Conservation (phyloP, 2,888 invertebrate genomes). For the Baronia brevicornis region DNA sequence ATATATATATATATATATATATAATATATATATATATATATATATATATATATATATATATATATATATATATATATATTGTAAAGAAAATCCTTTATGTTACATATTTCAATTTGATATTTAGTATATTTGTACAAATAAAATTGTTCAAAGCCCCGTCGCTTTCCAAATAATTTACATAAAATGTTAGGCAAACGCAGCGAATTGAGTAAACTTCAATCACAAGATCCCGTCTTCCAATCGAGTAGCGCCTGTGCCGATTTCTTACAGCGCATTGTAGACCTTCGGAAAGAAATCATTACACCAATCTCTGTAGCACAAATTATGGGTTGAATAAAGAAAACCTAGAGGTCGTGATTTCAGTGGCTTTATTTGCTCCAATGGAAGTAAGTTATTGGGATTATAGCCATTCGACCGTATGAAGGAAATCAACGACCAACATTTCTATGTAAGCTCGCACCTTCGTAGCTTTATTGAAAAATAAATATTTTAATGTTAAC, state of each 20-base stretch:
- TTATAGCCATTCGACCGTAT: slow-evolving; percentile 35
- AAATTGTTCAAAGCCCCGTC: slow-evolving; percentile 26
- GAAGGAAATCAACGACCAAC: slow-evolving; percentile 33
- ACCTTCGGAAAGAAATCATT: slow-evolving; percentile 17
- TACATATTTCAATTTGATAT: slow-evolving; percentile 1
- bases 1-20: too few relatives aligned
- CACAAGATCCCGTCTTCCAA: slow-evolving; percentile 36
- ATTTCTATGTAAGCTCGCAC: slow-evolving; percentile 29
- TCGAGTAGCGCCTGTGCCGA: slow-evolving; percentile 23
- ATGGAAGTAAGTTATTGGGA: slow-evolving; percentile 35
- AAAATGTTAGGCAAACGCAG: slow-evolving; percentile 54
- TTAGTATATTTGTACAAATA: slow-evolving; percentile 29
- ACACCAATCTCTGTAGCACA: slow-evolving; percentile 15
- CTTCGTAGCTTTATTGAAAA: slow-evolving; percentile 40
- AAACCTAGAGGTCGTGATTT: slow-evolving; percentile 22
- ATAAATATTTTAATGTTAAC: slow-evolving; percentile 55
- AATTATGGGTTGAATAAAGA: slow-evolving; percentile 15
- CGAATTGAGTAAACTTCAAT: slow-evolving; percentile 59
- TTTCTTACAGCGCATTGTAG: slow-evolving; percentile 14
- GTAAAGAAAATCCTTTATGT: not conserved
- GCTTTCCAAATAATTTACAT: slow-evolving; percentile 48
- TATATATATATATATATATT: not conserved
- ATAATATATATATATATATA: too few relatives aligned
- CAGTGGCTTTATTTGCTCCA: slow-evolving; percentile 29
- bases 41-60: too few relatives aligned